Evolutionary conservation across 2,113 vertebrate genomes (phyloP).

Genomic region (Podarcis muralis): DNA sequence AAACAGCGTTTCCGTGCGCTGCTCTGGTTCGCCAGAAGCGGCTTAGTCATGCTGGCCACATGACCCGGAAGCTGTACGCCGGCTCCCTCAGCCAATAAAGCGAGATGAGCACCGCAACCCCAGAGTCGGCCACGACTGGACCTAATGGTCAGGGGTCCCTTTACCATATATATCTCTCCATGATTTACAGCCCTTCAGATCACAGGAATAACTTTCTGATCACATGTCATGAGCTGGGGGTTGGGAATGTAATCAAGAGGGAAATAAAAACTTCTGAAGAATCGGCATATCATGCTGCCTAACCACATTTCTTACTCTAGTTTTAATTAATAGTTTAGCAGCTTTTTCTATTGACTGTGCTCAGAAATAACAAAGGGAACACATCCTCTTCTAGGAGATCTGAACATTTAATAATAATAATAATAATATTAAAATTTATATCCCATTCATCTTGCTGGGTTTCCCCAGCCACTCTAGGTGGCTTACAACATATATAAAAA

Average conservation of each 20-base stretch:
- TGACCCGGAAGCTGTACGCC: too few species aligned
- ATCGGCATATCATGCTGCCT: background rate
- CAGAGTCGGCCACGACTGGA: too few species aligned
- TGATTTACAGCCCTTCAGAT: background rate
- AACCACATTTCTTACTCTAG: background rate
- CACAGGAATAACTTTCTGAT: background rate
- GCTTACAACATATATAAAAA: too few species aligned
- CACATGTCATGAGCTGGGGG: background rate
- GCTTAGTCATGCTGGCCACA: too few species aligned
- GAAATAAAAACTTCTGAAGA: background rate
- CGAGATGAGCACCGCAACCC: too few species aligned
- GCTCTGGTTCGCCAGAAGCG: too few species aligned
- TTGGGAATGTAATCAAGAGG: background rate
- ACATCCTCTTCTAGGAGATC: background rate
- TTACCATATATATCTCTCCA: background rate
- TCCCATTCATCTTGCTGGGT: too few species aligned
- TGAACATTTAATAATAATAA: background rate
- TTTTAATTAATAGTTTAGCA: background rate
- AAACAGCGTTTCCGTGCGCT: too few species aligned
- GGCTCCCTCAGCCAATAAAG: too few species aligned
- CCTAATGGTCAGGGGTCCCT: too few species aligned
- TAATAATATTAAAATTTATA: too few species aligned
- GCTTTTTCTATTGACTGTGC: background rate
- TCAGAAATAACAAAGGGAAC: background rate
- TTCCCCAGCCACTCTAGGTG: too few species aligned